phyloP scores from a whole-genome alignment of 1,140 invertebrate genomes.

The Aphelenchoides avenae region DNA sequence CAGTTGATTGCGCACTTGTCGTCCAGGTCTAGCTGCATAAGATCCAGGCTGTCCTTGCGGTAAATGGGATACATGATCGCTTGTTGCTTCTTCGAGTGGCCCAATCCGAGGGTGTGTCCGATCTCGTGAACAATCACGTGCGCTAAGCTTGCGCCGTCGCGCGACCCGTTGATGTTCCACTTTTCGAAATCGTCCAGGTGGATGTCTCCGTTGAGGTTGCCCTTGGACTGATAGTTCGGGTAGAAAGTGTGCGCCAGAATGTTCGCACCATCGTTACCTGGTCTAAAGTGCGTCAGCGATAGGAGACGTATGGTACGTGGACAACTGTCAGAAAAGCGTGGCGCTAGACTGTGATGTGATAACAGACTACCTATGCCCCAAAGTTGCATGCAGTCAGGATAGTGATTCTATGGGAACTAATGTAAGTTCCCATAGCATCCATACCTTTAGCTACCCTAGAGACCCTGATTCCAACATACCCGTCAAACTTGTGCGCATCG shows the following conservation, averaged over 20 bases:
- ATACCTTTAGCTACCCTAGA: too few species aligned
- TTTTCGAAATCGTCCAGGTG: conserved; percentile 51
- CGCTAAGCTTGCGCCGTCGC: conserved; percentile 48
- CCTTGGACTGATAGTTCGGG: conserved; percentile 43
- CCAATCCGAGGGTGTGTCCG: conserved; percentile 48
- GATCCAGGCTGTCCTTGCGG: conserved; percentile 42
- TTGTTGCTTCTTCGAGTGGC: conserved; percentile 51
- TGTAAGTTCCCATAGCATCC: too few species aligned
- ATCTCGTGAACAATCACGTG: conserved; percentile 48
- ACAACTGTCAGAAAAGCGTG: too few species aligned
- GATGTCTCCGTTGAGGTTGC: conserved; percentile 46
- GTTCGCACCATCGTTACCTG: conserved; percentile 37
- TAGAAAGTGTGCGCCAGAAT: conserved; percentile 53
- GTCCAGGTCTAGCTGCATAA: conserved; percentile 48
- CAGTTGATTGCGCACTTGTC: conserved; percentile 54
- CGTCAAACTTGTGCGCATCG: conserved; percentile 49
- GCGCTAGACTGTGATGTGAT: too few species aligned
- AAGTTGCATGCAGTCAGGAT: too few species aligned
- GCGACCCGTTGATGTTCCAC: conserved; percentile 37
- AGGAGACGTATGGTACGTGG: too few species aligned
- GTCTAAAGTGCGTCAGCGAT: too few species aligned
- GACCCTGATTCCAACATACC: too few species aligned
- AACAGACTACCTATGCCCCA: too few species aligned
- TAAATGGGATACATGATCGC: conserved; percentile 55
- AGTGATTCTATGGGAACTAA: too few species aligned